Evolutionary conservation across 2,797 vertebrate genomes (phyloP), one percentile per base, ranked within the genome.

Genomic region (Typhlichthys eigenmanni): DNA sequence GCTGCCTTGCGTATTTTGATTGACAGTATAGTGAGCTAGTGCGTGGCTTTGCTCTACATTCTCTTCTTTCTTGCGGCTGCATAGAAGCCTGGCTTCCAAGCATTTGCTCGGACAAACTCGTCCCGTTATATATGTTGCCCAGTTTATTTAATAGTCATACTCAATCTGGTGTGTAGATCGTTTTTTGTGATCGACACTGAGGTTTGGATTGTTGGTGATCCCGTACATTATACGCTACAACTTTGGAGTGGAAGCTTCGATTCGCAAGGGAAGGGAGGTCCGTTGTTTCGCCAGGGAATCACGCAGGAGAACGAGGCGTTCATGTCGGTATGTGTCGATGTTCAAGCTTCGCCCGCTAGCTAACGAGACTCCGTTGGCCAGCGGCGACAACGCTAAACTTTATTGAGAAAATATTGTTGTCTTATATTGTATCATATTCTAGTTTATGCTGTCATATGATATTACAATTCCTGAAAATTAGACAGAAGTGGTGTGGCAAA

Each of bases 91-190:
- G 64, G 69, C 69, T 75, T 71, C 34, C 63, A 70, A 77, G 66
- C 69, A 48, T 83, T 89, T 79, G 78, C 79, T 85, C 86, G 63
- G 88, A 79, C 62, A 74, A 76, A 78, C 51, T 71, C 58, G 76
- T 57, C 38, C 75, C 67, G 84, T 81, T 72, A 69, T 67, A 66
- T 76, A 61, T 65, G 38, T 9, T 43, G 7, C 38, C 38, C 38
- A 8, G 38, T 43, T 43, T 43, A 43, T 43, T 43, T 43, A 43
- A 43, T 43, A 43, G 38, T 43, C 38, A 43, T 43, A 43, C 9
- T 43, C 38, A 6, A 43, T 8, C 38, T 10, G 38, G 38, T 43
- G 38, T 43, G 38, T 43, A 43, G 8, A 10, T 9, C 7, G 38
- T 54, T 58, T 3, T 17, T 9, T 56, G 55, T 7, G 50, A 34